phyloP scores from a whole-genome alignment of 2,113 vertebrate genomes.

The Parus major region DNA sequence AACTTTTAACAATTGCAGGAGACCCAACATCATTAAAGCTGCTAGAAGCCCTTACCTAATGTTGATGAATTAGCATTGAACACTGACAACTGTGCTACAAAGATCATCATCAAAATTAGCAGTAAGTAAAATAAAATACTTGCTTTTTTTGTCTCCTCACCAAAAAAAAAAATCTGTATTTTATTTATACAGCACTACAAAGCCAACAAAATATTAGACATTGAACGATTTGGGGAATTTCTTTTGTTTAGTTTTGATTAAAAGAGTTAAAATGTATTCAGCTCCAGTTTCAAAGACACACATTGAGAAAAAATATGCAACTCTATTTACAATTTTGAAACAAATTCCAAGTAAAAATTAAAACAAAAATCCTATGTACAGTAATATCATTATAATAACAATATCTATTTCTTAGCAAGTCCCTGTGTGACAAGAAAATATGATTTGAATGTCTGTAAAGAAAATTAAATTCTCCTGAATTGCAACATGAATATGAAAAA shows the following conservation, averaged over 20 bases:
- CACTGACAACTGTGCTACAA: not conserved
- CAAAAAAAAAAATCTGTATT: not conserved
- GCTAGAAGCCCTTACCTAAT: not conserved
- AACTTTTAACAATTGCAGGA: not conserved
- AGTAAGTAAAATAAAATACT: not conserved
- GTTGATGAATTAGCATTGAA: not conserved
- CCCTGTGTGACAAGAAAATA: not conserved
- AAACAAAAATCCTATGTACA: not conserved
- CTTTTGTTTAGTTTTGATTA: not conserved
- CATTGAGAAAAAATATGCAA: not conserved
- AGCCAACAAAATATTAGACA: not conserved
- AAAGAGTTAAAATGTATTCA: not conserved
- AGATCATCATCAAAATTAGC: not conserved
- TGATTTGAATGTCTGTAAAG: not conserved
- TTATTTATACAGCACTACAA: not conserved
- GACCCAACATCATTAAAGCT: not conserved
- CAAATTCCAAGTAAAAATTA: not conserved
- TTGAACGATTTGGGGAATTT: rapidly evolving
- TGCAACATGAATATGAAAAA: not conserved
- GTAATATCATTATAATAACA: not conserved
- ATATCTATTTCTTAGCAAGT: not conserved
- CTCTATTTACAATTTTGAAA: not conserved
- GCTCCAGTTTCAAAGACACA: not conserved
- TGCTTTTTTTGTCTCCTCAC: not conserved
- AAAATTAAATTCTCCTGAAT: not conserved